Evolutionary conservation across 2,113 vertebrate genomes (phyloP).

Genomic region (Gavialis gangeticus): DNA sequence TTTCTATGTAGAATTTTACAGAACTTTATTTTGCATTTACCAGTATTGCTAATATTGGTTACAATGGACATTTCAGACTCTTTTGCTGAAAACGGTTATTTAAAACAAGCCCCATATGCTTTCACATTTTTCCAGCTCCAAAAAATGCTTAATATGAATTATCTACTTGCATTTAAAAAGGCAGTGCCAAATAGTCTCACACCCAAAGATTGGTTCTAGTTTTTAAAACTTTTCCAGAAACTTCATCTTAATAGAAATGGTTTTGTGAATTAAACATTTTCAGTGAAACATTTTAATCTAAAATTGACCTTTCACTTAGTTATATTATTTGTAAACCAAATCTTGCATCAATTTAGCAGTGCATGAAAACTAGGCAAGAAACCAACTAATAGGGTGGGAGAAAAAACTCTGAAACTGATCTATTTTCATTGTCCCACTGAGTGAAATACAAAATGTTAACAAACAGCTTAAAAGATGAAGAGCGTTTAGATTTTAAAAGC

Average conservation of each 20-base stretch:
- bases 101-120: background rate
- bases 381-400: background rate
- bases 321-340: background rate
- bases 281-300: background rate
- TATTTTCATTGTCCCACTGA: background rate
- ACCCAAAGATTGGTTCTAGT: background rate
- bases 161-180: background rate
- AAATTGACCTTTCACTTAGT: constrained; percentile 23
- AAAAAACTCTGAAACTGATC: background rate
- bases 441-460: constrained; percentile 6
- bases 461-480: constrained; percentile 17
- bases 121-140: background rate
- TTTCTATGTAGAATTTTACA: background rate
- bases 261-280: background rate
- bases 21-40: background rate
- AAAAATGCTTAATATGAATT: background rate
- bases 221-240: background rate
- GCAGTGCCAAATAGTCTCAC: background rate
- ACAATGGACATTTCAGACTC: background rate
- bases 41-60: background rate
- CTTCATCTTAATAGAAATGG: background rate
- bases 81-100: constrained; percentile 17
- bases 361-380: background rate
- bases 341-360: background rate
- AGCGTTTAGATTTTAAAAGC: background rate